Evolutionary conservation across 2,113 vertebrate genomes (phyloP).

Genomic region (Dolichotis patagonum): DNA sequence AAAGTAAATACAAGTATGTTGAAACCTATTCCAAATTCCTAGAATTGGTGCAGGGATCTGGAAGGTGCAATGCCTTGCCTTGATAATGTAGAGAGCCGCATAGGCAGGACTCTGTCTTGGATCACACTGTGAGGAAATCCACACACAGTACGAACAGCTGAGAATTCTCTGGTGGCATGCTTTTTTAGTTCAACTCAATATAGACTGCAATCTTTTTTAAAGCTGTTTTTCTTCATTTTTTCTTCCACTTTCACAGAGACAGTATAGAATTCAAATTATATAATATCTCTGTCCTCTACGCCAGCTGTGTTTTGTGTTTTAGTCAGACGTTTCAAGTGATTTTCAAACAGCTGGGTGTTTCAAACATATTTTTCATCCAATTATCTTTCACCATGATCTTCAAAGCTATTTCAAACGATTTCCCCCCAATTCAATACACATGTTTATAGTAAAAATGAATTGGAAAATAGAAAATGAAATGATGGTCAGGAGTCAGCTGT

Average conservation of each 20-base stretch:
- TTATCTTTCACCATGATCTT: conserved; percentile 77
- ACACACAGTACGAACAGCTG: background rate
- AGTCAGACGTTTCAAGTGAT: conserved; percentile 69
- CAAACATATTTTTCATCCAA: conserved; percentile 67
- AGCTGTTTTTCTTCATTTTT: conserved; percentile 59
- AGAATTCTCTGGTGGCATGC: background rate
- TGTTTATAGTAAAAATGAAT: conserved; percentile 75
- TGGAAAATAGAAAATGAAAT: conserved; percentile 67
- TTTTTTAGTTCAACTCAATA: conserved; percentile 47
- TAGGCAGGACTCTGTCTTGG: background rate
- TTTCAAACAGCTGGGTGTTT: conserved; percentile 78
- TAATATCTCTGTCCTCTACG: conserved; percentile 58
- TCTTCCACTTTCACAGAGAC: conserved; percentile 67
- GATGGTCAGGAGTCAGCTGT: conserved; percentile 41
- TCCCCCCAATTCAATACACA: conserved; percentile 62
- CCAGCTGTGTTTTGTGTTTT: conserved; percentile 79
- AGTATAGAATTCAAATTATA: conserved; percentile 74
- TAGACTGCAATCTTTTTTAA: conserved; percentile 68
- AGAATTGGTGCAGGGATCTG: background rate
- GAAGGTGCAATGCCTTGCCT: rapidly evolving
- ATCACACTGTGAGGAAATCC: background rate
- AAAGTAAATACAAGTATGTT: background rate
- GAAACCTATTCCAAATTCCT: background rate
- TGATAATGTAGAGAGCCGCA: rapidly evolving
- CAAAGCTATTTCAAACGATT: conserved; percentile 75